Percentiles rank a stretch among this genome's conserved stretches.
These are phyloP conservation scores for Pocillopora grandis DNA, from an alignment of 92 coral and sea anemone species.

Conservation along the genomic window DNA sequence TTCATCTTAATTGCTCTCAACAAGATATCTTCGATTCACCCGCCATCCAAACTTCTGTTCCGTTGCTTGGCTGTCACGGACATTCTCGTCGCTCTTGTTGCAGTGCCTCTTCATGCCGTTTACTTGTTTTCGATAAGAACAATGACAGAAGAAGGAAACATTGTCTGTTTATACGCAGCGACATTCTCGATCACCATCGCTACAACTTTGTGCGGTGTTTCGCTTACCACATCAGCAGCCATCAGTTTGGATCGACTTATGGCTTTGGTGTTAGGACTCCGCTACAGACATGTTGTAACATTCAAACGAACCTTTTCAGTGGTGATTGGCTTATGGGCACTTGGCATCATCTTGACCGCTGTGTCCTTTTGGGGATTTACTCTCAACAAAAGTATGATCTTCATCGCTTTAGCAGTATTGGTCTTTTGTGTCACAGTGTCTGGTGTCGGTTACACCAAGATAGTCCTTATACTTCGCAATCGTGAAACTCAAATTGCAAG, in stretches of 20 bases:
- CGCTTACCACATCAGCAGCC: not conserved
- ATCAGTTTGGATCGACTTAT: constrained; percentile 4
- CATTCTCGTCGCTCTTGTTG: constrained; percentile 1
- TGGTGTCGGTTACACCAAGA: not conserved
- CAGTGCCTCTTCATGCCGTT: constrained; percentile 3
- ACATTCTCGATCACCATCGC: not conserved
- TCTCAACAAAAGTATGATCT: not conserved
- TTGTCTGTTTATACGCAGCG: not conserved
- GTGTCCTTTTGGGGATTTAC: not conserved
- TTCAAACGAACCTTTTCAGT: not conserved
- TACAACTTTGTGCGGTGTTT: constrained; percentile 4
- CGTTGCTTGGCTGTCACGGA: constrained; percentile 26
- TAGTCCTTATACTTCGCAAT: not conserved
- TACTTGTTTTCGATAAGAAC: not conserved
- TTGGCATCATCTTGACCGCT: not conserved
- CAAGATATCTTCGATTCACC: constrained; percentile 13
- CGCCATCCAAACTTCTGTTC: constrained; percentile 20
- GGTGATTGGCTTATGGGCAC: not conserved
- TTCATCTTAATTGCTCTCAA: constrained; percentile 9
- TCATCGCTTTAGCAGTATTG: not conserved
- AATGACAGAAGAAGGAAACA: not conserved
- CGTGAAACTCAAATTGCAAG: not conserved
- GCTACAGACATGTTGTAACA: not conserved
- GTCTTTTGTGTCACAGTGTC: not conserved
- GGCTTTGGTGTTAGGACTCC: not conserved